Conservation (phyloP, 2,797 vertebrate genomes). For the Karalla daura region DNA sequence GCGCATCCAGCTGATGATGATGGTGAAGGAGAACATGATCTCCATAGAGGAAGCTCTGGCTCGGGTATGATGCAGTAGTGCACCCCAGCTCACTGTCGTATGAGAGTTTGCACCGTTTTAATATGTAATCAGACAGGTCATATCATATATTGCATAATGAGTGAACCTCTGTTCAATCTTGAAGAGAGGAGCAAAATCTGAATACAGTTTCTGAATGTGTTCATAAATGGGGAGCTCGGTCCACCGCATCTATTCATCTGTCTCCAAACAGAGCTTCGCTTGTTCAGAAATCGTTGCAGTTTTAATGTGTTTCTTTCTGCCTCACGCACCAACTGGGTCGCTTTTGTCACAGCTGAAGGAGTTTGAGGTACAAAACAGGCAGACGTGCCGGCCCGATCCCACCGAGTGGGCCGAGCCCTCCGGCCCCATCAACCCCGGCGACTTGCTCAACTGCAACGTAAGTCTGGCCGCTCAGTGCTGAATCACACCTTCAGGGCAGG, state of each 20-base stretch:
- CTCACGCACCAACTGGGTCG: background rate
- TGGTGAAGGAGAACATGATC: constrained; percentile 99
- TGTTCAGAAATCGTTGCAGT: too few species aligned
- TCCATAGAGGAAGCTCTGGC: constrained; percentile 97
- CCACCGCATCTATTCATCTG: too few species aligned
- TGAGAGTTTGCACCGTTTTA: too few species aligned
- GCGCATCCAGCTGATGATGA: constrained; percentile 98
- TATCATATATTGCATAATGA: too few species aligned
- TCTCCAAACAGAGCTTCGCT: too few species aligned
- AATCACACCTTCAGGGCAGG: constrained; percentile 41
- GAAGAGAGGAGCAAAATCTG: too few species aligned
- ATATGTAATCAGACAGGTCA: too few species aligned
- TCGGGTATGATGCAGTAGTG: constrained; percentile 88
- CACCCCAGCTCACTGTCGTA: too few species aligned
- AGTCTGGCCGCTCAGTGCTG: constrained; percentile 75
- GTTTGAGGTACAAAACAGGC: constrained; percentile 90
- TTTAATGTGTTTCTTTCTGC: background rate
- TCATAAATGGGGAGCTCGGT: too few species aligned
- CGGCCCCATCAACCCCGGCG: constrained; percentile 81
- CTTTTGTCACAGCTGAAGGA: constrained; percentile 89
- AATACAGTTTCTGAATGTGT: too few species aligned
- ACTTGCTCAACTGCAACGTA: constrained; percentile 89
- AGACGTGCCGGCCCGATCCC: constrained; percentile 76
- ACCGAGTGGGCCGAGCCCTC: constrained; percentile 85
- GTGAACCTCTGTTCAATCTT: too few species aligned